Percentiles rank a stretch among this genome's conserved stretches.
Evolutionary conservation across 2,113 vertebrate genomes (phyloP).

Genomic region (Synchiropus splendidus): DNA sequence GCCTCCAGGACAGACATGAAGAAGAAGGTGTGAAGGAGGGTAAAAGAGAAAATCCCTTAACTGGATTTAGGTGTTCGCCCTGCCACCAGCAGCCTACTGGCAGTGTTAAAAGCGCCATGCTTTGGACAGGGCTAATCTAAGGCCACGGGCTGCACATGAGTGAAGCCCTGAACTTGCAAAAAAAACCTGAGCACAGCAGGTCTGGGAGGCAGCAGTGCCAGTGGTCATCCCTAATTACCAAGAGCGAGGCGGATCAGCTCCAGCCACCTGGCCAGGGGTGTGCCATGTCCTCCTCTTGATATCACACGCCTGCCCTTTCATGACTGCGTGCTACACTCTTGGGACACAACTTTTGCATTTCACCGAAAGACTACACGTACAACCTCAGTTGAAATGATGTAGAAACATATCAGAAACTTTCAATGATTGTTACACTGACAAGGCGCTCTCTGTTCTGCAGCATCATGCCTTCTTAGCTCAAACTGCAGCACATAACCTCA

Average conservation of each 20-base stretch:
- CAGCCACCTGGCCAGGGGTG: constrained; percentile 24
- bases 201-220: constrained; percentile 23
- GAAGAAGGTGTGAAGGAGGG: constrained; percentile 23
- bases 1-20: constrained; percentile 24
- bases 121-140: constrained; percentile 55
- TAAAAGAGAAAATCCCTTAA: constrained; percentile 64
- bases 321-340: too few relatives aligned
- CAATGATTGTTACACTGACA: too few relatives aligned
- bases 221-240: constrained; percentile 42
- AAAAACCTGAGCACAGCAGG: constrained; percentile 21
- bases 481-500: too few relatives aligned
- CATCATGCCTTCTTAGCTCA: too few relatives aligned
- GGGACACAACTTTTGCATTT: too few relatives aligned
- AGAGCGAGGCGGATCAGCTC: constrained; percentile 18
- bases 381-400: too few relatives aligned
- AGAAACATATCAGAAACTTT: too few relatives aligned
- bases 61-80: constrained; percentile 60
- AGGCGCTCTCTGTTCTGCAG: too few relatives aligned
- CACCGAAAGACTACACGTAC: too few relatives aligned
- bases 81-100: constrained; percentile 39
- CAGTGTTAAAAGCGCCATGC: constrained; percentile 35
- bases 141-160: constrained; percentile 39
- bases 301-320: too few relatives aligned
- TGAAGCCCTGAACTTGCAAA: constrained; percentile 17
- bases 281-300: background rate